Evolutionary conservation across 2,888 invertebrate genomes (phyloP).

Genomic region (Trachelus stipa): DNA sequence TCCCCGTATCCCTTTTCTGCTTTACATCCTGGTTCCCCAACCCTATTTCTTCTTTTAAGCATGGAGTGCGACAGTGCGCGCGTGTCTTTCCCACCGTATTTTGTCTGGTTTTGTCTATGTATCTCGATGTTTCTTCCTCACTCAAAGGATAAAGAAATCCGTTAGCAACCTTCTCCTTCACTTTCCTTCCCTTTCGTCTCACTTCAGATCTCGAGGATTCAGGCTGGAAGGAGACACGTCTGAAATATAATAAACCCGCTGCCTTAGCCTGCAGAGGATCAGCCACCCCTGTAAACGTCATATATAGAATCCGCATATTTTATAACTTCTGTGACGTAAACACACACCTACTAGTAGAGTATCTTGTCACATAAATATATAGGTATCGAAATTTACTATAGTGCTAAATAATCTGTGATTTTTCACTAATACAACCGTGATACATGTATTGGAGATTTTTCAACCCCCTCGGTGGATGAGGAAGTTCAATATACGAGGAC

Average conservation of each 20-base stretch:
- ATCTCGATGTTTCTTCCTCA: too few species aligned
- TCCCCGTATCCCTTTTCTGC: not conserved
- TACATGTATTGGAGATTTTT: too few species aligned
- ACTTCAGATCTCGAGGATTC: not conserved
- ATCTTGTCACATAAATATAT: too few species aligned
- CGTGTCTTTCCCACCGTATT: not conserved
- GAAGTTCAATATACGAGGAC: too few species aligned
- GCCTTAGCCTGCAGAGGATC: conserved; percentile 21
- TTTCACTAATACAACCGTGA: too few species aligned
- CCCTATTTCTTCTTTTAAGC: not conserved
- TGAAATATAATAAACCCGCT: conserved; percentile 46
- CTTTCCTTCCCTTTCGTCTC: not conserved
- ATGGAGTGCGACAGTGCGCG: not conserved
- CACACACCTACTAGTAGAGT: too few species aligned
- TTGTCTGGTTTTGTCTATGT: too few species aligned
- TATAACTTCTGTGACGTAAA: conserved; percentile 18
- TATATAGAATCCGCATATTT: conserved; percentile 50
- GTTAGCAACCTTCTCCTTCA: conserved; percentile 16
- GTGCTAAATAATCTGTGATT: too few species aligned
- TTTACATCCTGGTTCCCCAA: not conserved
- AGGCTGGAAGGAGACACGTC: conserved; percentile 31
- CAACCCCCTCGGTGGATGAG: too few species aligned
- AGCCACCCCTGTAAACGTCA: conserved; percentile 40
- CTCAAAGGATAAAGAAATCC: too few species aligned
- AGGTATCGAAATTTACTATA: too few species aligned